Base-by-base conservation (phyloP, 92 coral and sea anemone genomes). In the Actinernus sp. region DNA sequence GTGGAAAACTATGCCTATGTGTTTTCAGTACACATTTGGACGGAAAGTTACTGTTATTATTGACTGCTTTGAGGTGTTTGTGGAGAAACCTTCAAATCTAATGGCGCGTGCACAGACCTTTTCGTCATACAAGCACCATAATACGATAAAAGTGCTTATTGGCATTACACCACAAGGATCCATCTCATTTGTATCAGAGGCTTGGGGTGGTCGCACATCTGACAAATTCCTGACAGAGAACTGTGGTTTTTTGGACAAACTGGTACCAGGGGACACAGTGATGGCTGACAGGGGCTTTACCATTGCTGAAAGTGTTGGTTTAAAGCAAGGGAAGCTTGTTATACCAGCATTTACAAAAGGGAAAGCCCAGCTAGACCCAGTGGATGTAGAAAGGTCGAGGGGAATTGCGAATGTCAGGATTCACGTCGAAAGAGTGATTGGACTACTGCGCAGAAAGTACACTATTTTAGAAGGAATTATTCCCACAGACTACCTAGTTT, bases 231-330 rank as follows among this genome's bases (percentile, higher is more conserved):
- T 76, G 29, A 76, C 83, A 7, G 75, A 65, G 48, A 76, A 63
- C 26, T 73, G 81, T 73, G 81, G 73, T 32, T 26, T 73, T 37
- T 41, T 73, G 39, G 44, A 53, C 17, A 74, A 74, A n/a, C 60
- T 62, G 29, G 40, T 51, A 16, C 82, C 82, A 13, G 82, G 82
- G 19, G 82, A 74, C 48, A 16, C 47, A 18, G 82, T 74, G 16
- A 62, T 63, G 65, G 71, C 81, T 34, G 80, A 59, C 61, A 71
- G 79, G 34, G 80, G 80, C 6, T 73, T 69, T 51, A 58, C 81
- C 3, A 26, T 73, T 38, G 17, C 44, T 12, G 82, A 74, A 20
- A 36, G 56, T 74, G 82, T 74, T 62, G 82, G 55, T 32, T 29
- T 38, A 22, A 55, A 54, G 31, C 76, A 69, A 0, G 33, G 51